A percentile compares a stretch with the other conserved stretches of the same genome.
phyloP scores from a whole-genome alignment of 2,797 vertebrate species.

The Myiothlypis chrysogaster region DNA sequence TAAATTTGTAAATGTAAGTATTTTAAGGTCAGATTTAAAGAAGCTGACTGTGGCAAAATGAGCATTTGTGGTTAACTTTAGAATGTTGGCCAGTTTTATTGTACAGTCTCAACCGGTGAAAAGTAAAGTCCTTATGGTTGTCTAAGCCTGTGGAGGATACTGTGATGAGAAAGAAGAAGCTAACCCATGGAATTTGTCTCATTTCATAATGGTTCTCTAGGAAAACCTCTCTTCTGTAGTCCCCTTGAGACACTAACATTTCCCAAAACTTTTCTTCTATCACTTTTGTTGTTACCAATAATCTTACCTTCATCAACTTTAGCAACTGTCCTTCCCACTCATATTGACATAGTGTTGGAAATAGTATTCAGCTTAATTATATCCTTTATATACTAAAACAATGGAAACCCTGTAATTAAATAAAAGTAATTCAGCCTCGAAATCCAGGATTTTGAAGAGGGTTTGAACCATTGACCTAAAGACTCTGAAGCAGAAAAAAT shows the following conservation, averaged over 20 bases:
- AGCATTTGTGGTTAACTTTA: background rate
- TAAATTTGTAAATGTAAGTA: background rate
- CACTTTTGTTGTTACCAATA: background rate
- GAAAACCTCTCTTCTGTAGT: background rate
- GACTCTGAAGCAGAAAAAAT: background rate
- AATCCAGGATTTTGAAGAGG: background rate
- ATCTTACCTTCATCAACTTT: background rate
- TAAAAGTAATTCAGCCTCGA: background rate
- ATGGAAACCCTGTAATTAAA: background rate
- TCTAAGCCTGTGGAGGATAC: background rate
- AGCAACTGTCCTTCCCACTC: background rate
- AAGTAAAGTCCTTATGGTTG: background rate
- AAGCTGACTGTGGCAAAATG: background rate
- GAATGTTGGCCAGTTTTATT: background rate
- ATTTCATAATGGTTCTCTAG: background rate
- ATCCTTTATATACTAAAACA: background rate
- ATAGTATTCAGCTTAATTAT: background rate
- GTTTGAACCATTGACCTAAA: no score
- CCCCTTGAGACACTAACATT: background rate
- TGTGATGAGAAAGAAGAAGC: background rate
- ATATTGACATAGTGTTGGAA: background rate
- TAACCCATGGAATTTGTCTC: background rate
- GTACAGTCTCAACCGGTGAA: background rate
- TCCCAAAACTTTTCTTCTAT: background rate
- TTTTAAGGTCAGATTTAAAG: background rate